Evolutionary conservation across 1,140 invertebrate species (phyloP).

Genomic region (Colletes gigas): DNA sequence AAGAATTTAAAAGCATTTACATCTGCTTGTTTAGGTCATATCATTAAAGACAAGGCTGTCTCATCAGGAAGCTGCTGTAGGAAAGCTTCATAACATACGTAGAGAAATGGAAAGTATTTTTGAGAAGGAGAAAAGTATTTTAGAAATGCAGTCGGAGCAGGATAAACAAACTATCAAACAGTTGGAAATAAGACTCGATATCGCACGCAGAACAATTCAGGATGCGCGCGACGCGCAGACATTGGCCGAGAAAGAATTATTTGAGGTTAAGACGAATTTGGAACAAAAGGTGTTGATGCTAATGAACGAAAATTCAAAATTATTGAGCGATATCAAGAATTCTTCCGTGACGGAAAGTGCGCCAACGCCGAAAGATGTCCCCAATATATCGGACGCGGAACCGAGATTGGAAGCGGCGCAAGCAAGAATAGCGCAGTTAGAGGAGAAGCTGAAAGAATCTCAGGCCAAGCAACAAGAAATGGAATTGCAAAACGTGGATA

Average conservation of each 20-base stretch:
- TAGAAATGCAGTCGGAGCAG: slow-evolving; percentile 72
- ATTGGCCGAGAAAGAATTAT: slow-evolving; percentile 70
- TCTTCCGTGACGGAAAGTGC: slow-evolving; percentile 39
- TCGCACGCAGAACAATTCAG: slow-evolving; percentile 70
- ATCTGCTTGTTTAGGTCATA: slow-evolving; percentile 63
- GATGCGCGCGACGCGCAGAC: slow-evolving; percentile 69
- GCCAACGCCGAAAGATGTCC: slow-evolving; percentile 13
- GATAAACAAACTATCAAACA: slow-evolving; percentile 77
- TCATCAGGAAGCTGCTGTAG: slow-evolving; percentile 76
- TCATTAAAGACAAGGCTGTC: slow-evolving; percentile 72
- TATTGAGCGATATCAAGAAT: slow-evolving; percentile 57
- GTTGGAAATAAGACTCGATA: slow-evolving; percentile 74
- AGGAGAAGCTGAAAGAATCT: slow-evolving; percentile 70
- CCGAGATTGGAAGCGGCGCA: slow-evolving; percentile 65
- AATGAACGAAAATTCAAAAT: slow-evolving; percentile 68
- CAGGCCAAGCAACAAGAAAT: slow-evolving; percentile 63
- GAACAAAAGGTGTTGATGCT: slow-evolving; percentile 71
- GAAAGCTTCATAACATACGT: slow-evolving; percentile 76
- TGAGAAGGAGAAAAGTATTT: slow-evolving; percentile 75
- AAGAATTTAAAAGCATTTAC: background rate
- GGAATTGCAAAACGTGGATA: slow-evolving; percentile 73
- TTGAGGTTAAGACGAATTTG: slow-evolving; percentile 69
- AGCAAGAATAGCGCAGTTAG: slow-evolving; percentile 66
- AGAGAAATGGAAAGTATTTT: slow-evolving; percentile 78
- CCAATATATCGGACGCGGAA: slow-evolving; percentile 59